phyloP scores from a whole-genome alignment of 2,797 vertebrate species.

The Thamnophis elegans region DNA sequence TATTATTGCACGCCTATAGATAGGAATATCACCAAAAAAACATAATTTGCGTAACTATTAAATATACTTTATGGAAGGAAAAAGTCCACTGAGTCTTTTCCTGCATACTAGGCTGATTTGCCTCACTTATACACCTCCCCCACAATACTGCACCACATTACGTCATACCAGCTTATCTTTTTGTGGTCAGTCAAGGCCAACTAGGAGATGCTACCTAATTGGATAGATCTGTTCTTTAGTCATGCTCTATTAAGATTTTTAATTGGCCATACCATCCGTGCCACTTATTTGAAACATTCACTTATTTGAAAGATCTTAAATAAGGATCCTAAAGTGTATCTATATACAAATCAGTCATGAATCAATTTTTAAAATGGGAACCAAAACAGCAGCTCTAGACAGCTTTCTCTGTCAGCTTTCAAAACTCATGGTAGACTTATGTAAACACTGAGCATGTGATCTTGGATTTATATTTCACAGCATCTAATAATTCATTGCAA shows the following conservation, averaged over 20 bases:
- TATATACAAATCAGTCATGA: neutral
- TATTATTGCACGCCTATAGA: neutral
- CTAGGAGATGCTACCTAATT: neutral
- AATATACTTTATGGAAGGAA: neutral
- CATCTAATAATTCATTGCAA: neutral
- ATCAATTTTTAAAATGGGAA: neutral
- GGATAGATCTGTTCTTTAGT: neutral
- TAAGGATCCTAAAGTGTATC: neutral
- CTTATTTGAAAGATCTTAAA: neutral
- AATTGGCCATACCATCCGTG: neutral
- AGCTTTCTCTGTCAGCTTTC: neutral
- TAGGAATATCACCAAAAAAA: neutral
- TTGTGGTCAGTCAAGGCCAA: neutral
- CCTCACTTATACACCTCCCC: neutral
- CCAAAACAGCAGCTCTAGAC: neutral
- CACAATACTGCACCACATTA: neutral
- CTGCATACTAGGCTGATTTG: neutral
- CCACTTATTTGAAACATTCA: neutral
- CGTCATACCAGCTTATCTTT: neutral
- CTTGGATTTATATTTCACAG: neutral
- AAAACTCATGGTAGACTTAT: neutral
- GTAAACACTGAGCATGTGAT: neutral
- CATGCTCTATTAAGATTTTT: neutral
- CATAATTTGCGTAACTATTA: neutral
- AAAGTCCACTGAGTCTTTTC: neutral